Evolutionary conservation across 2,113 vertebrate genomes (phyloP).

Genomic region (Fregata magnificens): DNA sequence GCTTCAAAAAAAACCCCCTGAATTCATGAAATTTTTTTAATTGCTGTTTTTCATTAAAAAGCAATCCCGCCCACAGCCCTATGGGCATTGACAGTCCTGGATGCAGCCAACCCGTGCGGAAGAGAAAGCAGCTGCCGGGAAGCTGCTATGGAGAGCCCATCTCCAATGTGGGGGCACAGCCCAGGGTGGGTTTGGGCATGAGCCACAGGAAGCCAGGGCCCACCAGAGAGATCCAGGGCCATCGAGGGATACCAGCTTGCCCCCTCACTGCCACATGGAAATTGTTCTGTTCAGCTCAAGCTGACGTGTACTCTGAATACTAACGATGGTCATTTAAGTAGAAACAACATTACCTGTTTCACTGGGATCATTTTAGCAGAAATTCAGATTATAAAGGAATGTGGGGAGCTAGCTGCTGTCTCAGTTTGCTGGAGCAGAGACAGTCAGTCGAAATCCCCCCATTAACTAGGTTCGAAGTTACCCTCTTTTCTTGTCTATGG

Average conservation of each 20-base stretch:
- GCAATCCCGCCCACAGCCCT: background rate
- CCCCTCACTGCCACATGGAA: background rate
- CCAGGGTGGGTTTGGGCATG: background rate
- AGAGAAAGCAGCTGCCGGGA: background rate
- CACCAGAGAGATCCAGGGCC: background rate
- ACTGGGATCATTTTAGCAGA: background rate
- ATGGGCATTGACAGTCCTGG: too few species aligned
- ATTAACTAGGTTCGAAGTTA: background rate
- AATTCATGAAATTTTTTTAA: background rate
- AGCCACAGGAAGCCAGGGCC: fast-evolving
- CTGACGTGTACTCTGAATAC: background rate
- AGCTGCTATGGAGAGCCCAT: background rate
- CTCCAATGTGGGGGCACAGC: background rate
- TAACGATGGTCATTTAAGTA: background rate
- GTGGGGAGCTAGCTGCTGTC: background rate
- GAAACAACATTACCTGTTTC: background rate
- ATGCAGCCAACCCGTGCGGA: background rate
- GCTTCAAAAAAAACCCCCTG: background rate
- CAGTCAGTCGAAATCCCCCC: background rate
- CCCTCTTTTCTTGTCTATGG: background rate
- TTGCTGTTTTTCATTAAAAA: background rate
- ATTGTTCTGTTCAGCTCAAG: background rate
- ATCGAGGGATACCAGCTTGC: background rate
- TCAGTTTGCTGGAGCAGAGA: background rate
- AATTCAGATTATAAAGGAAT: background rate